Percentiles rank a stretch among this genome's conserved stretches.
Conservation (phyloP, 2,888 invertebrate genomes). For the Actias luna region DNA sequence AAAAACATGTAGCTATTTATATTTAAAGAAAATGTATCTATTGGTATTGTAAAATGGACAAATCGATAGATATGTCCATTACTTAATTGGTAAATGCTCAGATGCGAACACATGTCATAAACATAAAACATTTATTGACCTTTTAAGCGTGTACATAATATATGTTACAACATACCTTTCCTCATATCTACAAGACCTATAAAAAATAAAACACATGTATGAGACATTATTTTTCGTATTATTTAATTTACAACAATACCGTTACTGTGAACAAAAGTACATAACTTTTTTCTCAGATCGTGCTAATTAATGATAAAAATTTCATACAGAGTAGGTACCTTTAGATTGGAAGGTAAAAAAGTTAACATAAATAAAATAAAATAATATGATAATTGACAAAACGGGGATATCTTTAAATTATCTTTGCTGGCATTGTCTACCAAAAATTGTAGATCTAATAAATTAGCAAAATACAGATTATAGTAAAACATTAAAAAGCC, state of each 20-base stretch:
- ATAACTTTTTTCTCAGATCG: too few species aligned
- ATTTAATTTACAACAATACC: neutral
- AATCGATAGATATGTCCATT: constrained; percentile 23
- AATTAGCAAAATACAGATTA: too few species aligned
- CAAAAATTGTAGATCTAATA: too few species aligned
- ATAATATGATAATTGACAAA: too few species aligned
- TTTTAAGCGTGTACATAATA: neutral
- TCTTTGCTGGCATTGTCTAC: too few species aligned
- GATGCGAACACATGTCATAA: constrained; percentile 22
- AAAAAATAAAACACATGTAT: constrained; percentile 30
- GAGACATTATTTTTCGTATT: neutral
- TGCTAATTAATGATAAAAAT: too few species aligned
- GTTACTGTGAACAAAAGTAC: too few species aligned
- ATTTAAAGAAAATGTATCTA: neutral
- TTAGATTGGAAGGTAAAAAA: too few species aligned
- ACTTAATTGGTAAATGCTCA: constrained; percentile 48
- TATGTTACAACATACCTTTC: constrained; percentile 42
- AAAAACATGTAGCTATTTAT: neutral
- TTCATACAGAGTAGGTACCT: too few species aligned
- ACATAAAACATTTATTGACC: constrained; percentile 7
- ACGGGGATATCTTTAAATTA: too few species aligned
- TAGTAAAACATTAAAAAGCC: too few species aligned
- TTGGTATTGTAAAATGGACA: neutral
- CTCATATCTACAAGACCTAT: constrained; percentile 43
- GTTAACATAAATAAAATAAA: too few species aligned